These are phyloP conservation scores for Phenacoccus solenopsis DNA, from an alignment of 1,140 invertebrate genomes.

Conservation along the genomic window DNA sequence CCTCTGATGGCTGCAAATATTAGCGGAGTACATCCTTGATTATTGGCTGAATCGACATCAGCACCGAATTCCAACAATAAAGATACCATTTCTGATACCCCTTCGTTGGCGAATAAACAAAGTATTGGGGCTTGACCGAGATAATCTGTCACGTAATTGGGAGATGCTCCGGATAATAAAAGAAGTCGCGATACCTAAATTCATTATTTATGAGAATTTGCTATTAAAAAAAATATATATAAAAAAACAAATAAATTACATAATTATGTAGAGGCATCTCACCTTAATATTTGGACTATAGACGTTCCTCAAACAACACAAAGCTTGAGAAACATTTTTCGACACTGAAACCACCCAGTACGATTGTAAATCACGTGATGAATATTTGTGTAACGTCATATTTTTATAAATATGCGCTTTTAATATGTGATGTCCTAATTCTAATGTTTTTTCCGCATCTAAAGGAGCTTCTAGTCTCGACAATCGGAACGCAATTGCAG, in stretches of 20 bases:
- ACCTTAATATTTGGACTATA: constrained; percentile 91
- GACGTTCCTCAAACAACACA: constrained; percentile 76
- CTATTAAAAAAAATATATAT: neutral
- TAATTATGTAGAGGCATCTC: constrained; percentile 20
- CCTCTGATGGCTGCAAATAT: constrained; percentile 68
- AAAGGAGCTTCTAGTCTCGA: constrained; percentile 73
- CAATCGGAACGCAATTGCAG: constrained; percentile 78
- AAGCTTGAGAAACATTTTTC: constrained; percentile 64
- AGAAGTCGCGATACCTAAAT: constrained; percentile 77
- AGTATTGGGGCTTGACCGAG: constrained; percentile 71
- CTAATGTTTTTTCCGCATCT: constrained; percentile 72
- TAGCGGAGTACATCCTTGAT: constrained; percentile 69
- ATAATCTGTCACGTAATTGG: constrained; percentile 67
- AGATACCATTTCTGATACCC: constrained; percentile 73
- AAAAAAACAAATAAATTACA: neutral
- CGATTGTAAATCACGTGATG: constrained; percentile 71
- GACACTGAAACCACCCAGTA: constrained; percentile 76
- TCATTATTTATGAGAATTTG: neutral
- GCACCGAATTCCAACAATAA: constrained; percentile 84
- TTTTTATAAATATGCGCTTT: constrained; percentile 89
- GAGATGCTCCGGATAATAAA: constrained; percentile 76
- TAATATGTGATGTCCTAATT: constrained; percentile 89
- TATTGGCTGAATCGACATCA: constrained; percentile 75
- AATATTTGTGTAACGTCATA: constrained; percentile 44
- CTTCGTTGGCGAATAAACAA: constrained; percentile 78